Evolutionary conservation across 1,140 invertebrate species (phyloP).

Genomic region (Lucilia sericata): DNA sequence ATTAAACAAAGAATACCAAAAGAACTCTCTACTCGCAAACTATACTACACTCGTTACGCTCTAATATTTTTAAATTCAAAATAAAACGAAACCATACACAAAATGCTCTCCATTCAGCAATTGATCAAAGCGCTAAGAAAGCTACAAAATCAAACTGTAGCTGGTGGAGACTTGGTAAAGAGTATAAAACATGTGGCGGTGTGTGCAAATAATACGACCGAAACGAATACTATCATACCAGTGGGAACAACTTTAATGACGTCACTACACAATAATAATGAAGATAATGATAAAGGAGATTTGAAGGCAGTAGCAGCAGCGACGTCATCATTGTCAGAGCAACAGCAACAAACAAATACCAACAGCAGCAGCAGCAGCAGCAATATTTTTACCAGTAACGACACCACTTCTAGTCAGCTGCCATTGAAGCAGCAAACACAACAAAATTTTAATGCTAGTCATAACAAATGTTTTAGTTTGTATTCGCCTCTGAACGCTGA

Average conservation of each 20-base stretch:
- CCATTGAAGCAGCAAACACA: slow-evolving; percentile 27
- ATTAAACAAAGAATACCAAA: too few species aligned
- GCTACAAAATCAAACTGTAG: slow-evolving; percentile 45
- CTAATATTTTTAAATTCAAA: background rate
- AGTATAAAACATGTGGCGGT: slow-evolving; percentile 43
- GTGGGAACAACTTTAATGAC: slow-evolving; percentile 35
- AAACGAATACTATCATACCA: background rate
- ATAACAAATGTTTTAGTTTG: slow-evolving; percentile 52
- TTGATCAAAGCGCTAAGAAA: slow-evolving; percentile 56
- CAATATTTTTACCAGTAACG: background rate
- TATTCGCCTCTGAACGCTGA: slow-evolving; percentile 53
- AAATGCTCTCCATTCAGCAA: slow-evolving; percentile 63
- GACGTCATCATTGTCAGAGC: slow-evolving; percentile 52
- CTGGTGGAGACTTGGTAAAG: slow-evolving; percentile 43
- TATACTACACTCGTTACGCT: background rate
- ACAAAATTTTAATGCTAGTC: slow-evolving; percentile 8
- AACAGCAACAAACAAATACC: slow-evolving; percentile 45
- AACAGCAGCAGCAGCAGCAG: background rate
- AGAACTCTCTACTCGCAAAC: background rate
- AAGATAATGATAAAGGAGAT: background rate
- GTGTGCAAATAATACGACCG: background rate
- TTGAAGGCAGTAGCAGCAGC: slow-evolving; percentile 35
- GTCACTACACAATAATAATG: slow-evolving; percentile 44
- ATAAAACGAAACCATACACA: background rate
- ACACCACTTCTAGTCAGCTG: slow-evolving; percentile 21